Evolutionary conservation across 1,140 invertebrate genomes (phyloP).

Genomic region (Chymomyza costata): DNA sequence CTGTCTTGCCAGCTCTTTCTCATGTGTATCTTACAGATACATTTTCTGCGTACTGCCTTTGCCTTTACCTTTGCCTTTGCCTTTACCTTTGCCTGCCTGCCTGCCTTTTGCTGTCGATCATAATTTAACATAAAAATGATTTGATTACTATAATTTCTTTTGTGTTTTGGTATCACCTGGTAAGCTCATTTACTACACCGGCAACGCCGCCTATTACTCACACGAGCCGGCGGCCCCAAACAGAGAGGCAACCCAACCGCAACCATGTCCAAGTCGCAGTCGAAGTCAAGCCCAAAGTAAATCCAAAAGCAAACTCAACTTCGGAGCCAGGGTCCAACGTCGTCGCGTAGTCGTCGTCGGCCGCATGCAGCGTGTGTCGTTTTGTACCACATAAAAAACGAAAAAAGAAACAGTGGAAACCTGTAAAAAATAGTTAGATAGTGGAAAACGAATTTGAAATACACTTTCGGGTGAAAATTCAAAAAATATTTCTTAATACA

Average conservation of each 20-base stretch:
- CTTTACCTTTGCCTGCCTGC: slow-evolving; percentile 22
- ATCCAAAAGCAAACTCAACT: slow-evolving; percentile 3
- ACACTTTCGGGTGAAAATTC: too few relatives aligned
- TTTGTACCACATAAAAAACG: slow-evolving; percentile 43
- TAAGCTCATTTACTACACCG: slow-evolving; percentile 73
- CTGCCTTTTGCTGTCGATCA: slow-evolving; percentile 71
- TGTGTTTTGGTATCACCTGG: slow-evolving; percentile 73
- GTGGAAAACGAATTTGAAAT: too few relatives aligned
- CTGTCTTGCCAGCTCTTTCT: slow-evolving; percentile 7
- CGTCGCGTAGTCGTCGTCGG: slow-evolving; percentile 1
- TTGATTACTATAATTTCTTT: slow-evolving; percentile 74
- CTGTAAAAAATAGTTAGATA: slow-evolving; percentile 27
- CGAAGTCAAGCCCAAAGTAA: neutral
- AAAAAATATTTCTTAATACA: too few relatives aligned
- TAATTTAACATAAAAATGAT: slow-evolving; percentile 74
- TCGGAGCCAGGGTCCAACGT: slow-evolving; percentile 9
- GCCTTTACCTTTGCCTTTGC: neutral
- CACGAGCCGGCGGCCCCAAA: slow-evolving; percentile 35
- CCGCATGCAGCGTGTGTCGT: slow-evolving; percentile 72
- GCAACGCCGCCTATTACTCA: slow-evolving; percentile 72
- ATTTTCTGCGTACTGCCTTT: neutral
- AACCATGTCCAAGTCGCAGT: too few relatives aligned
- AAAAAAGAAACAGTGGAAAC: slow-evolving; percentile 15
- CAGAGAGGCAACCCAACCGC: too few relatives aligned
- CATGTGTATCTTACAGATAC: slow-evolving; percentile 29